Percentiles rank a stretch among this genome's conserved stretches.
Conservation (phyloP, 1,140 invertebrate genomes). For the Gryon sp. region DNA sequence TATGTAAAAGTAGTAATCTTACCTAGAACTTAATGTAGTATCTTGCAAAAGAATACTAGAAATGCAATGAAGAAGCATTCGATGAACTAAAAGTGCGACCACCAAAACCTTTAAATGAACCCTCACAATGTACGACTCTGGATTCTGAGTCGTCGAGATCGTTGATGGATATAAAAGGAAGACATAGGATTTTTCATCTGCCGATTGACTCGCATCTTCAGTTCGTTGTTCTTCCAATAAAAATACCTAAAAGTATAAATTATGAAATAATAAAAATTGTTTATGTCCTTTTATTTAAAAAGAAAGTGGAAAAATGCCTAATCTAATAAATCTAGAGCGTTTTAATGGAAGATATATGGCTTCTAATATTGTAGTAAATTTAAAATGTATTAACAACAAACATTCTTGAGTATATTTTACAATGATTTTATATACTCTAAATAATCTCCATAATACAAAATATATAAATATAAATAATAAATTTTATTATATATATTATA, state of each 20-base stretch:
- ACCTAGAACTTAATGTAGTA: constrained; percentile 81
- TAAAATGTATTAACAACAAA: too few relatives aligned
- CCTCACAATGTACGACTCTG: constrained; percentile 88
- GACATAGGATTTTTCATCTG: constrained; percentile 91
- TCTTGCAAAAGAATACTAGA: constrained; percentile 90
- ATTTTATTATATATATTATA: not conserved
- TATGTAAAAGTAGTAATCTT: not conserved
- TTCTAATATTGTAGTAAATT: too few relatives aligned
- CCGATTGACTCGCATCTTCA: constrained; percentile 69
- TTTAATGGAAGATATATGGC: constrained; percentile 46
- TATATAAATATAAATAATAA: not conserved
- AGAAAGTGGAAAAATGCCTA: constrained; percentile 40
- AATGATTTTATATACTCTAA: too few relatives aligned
- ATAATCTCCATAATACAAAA: too few relatives aligned
- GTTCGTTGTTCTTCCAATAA: constrained; percentile 83
- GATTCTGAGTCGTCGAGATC: constrained; percentile 85
- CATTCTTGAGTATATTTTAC: constrained; percentile 2
- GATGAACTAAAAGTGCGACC: constrained; percentile 92
- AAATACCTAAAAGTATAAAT: constrained; percentile 86
- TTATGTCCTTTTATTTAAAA: too few relatives aligned
- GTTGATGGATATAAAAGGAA: constrained; percentile 92
- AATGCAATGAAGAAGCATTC: constrained; percentile 94
- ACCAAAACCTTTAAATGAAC: constrained; percentile 92
- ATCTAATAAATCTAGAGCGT: constrained; percentile 48
- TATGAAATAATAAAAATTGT: constrained; percentile 32